These are phyloP conservation scores for Mythimna pallens DNA, from an alignment of 2,888 invertebrate genomes.

Conservation along the genomic window DNA sequence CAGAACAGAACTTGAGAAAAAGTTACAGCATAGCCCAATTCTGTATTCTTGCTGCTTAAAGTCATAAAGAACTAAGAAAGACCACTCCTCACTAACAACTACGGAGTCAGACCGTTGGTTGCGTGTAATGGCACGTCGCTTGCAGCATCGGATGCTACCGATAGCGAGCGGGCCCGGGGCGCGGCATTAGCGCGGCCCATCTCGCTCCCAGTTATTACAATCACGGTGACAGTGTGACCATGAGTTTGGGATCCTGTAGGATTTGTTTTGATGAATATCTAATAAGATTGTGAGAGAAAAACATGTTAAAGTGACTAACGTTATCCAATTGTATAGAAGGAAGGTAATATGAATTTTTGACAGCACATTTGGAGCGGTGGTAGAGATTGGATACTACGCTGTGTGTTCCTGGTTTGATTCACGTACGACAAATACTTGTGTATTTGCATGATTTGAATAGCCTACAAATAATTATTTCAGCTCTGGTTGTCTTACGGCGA, in stretches of 20 bases:
- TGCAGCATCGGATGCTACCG: slow-evolving; percentile 75
- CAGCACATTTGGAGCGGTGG: no score
- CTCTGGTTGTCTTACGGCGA: no score
- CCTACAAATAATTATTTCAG: no score
- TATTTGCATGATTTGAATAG: no score
- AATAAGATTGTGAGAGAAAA: no score
- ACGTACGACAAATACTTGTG: no score
- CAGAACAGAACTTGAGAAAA: no score
- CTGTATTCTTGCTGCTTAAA: not conserved
- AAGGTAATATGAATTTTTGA: no score
- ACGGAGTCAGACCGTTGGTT: slow-evolving; percentile 14
- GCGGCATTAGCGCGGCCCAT: slow-evolving; percentile 83
- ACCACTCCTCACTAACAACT: slow-evolving; percentile 16
- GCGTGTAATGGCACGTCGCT: slow-evolving; percentile 72
- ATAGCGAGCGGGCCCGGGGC: slow-evolving; percentile 81
- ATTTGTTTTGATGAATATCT: slow-evolving; percentile 20
- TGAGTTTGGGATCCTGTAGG: slow-evolving; percentile 42
- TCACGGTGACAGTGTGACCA: slow-evolving; percentile 69
- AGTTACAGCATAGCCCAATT: not conserved
- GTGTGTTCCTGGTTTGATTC: no score
- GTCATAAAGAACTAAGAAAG: not conserved
- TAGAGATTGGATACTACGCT: no score
- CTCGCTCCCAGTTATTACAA: slow-evolving; percentile 80
- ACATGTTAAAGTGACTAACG: not conserved
- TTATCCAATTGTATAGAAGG: no score